Base-by-base conservation (phyloP, 2,888 invertebrate genomes). In the Acleris cristana region DNA sequence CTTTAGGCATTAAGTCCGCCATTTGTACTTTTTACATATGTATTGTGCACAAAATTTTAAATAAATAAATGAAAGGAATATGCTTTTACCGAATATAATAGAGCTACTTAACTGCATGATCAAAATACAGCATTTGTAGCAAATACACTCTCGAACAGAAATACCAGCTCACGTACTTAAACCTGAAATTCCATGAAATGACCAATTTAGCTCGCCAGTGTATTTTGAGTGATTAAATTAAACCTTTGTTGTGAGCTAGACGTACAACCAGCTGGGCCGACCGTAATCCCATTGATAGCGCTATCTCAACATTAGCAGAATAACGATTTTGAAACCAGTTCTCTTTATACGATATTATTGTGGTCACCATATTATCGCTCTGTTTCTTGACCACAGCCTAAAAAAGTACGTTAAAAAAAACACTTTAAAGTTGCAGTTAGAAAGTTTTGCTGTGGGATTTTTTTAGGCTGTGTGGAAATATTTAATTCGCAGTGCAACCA, bases 291-390 rank as follows among this genome's bases (percentile, higher is more conserved):
- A 65, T 63, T 49, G 44, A 64, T 57, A 58, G 14, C 44, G 66
- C 67, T 67, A 67, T 67, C 67, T 58, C 62, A 58, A 67, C 67
- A 67, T 67, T 67, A 67, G 53, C 53, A 48, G 30, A 67, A 63
- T 67, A 67, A 67, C 67, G 63, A 53, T 67, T 67, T 67, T 58
- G 30, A 67, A 67, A 67, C 57, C 67, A 63, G 66, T 67, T 67
- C 67, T 63, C 67, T 67, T 67, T 67, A 63, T 67, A 52, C 44
- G 21, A 53, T 58, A 67, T 67, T 67, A 63, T 67, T 62, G 67
- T 67, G 66, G 66, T 67, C 66, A 67, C 57, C 63, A 49, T 58
- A 63, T 62, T 67, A 67, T 56, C 14, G 57, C 58, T 18, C 40
- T 8, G 54, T 40, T 54, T 49, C 64, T 58, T 34, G 16, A 26